Evolutionary conservation across 2,888 invertebrate genomes (phyloP), one percentile per base, ranked within the genome.

Genomic region (Sarcophaga subvicina): DNA sequence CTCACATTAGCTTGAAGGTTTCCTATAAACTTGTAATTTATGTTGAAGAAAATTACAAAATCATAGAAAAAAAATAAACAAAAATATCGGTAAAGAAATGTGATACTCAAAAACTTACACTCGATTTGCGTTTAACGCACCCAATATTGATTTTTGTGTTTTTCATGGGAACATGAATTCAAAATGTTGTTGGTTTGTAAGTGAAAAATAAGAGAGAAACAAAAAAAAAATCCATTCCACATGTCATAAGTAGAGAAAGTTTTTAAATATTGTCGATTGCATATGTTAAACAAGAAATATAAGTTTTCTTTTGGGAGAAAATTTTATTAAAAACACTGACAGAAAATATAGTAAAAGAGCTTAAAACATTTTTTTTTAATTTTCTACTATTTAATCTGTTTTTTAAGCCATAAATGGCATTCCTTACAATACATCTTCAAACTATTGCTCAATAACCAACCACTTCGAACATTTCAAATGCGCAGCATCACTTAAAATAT

Each of bases 171-270:
- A 79, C 54, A 22, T 27, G 11, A 75, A 72, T 25, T 47, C 20
- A 54, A 54, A 54, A 47, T 59, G 22, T 27, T 8, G 47, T 47
- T 64, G 37, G n/a, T 4, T 83, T 69, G 45, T 37, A 54, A 17
- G 12, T 54, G 54, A 37, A 37, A 37, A 8, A 8, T 54, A 14
- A 14, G 17, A 54, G 54, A 54, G 14, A 49, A 4, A 14, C 49
- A 49, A 49, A 12, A 45, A 12, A 45, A 83, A 77, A 63, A 12
- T 3, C 54, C 0, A n/a, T 37, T 59, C 22, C 47, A 22, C 11
- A 45, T 83, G 76, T 83, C 80, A 80, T 77, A 83, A 86, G 71
- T 66, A 54, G 80, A 81, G 83, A 86, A 86, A 86, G 83, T 60
- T 22, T 49, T 12, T 78, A 66, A 59, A 75, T 37, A 37, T 37